Evolutionary conservation across 2,113 vertebrate genomes (phyloP).

Genomic region (Apodemus sylvaticus): DNA sequence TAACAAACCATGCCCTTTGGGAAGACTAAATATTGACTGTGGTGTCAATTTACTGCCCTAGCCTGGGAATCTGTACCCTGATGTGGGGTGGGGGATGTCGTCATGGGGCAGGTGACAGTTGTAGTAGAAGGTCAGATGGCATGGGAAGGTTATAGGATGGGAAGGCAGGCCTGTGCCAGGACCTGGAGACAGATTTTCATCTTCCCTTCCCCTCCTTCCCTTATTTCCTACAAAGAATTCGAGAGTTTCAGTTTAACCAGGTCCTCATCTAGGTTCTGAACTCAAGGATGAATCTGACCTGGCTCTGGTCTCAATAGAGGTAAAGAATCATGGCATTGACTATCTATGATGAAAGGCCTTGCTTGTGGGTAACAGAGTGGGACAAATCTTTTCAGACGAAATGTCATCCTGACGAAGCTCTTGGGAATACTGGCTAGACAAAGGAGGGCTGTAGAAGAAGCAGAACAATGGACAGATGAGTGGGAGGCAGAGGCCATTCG

Average conservation of each 20-base stretch:
- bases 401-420: not conserved
- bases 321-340: not conserved
- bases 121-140: not conserved
- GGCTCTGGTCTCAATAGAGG: not conserved
- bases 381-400: constrained; percentile 1
- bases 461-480: not conserved
- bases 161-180: not conserved
- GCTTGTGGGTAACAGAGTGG: not conserved
- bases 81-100: not conserved
- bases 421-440: not conserved
- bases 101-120: not conserved
- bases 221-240: not conserved
- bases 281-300: not conserved
- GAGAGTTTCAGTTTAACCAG: not conserved
- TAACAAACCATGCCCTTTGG: constrained; percentile 26
- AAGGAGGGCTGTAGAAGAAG: not conserved
- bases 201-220: too few species aligned
- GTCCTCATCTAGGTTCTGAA: not conserved
- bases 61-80: constrained; percentile 5
- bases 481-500: not conserved
- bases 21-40: constrained; percentile 65
- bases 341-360: not conserved
- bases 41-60: constrained; percentile 55
- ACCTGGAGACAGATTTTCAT: not conserved
- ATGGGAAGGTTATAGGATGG: too few species aligned